Percentiles rank a stretch among this genome's conserved stretches.
Evolutionary conservation across 2,888 invertebrate genomes (phyloP).

Genomic region (Thecocarcelia acutangulata): DNA sequence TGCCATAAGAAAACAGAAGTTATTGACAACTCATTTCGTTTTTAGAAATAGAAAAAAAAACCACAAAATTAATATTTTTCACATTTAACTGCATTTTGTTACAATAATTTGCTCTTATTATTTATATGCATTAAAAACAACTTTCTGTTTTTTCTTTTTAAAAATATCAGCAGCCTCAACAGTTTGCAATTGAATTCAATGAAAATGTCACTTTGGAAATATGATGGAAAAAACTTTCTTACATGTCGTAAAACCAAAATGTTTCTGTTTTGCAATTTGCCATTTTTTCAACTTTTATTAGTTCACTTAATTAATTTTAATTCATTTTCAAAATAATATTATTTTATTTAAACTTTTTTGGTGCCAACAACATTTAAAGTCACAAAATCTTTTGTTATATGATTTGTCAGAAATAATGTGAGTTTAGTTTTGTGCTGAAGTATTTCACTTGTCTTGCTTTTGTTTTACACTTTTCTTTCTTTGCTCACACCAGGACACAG

Average conservation of each 20-base stretch:
- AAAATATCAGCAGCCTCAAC: constrained; percentile 1
- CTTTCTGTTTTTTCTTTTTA: too few relatives aligned
- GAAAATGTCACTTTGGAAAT: background rate
- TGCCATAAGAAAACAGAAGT: constrained; percentile 46
- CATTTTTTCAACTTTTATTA: background rate
- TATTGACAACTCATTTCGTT: constrained; percentile 48
- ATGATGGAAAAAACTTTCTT: constrained; percentile 13
- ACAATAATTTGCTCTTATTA: too few relatives aligned
- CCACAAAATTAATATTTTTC: too few relatives aligned
- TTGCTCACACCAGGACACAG: constrained; percentile 45
- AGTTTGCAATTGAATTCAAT: constrained; percentile 9
- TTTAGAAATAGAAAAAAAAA: background rate
- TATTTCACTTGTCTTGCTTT: constrained; percentile 13
- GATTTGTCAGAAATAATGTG: constrained; percentile 42
- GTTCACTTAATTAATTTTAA: background rate
- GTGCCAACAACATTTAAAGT: constrained; percentile 25
- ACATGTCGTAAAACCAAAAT: constrained; percentile 18
- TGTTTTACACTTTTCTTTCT: constrained; percentile 24
- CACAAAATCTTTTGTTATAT: constrained; percentile 48
- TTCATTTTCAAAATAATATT: constrained; percentile 7
- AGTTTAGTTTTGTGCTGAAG: constrained; percentile 22
- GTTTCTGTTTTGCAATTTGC: background rate
- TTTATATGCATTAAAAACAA: too few relatives aligned
- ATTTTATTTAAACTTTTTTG: constrained; percentile 11
- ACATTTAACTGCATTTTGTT: too few relatives aligned